These are phyloP conservation scores for Agriopis aurantiaria DNA, from an alignment of 2,888 invertebrate species.

Conservation along the genomic window DNA sequence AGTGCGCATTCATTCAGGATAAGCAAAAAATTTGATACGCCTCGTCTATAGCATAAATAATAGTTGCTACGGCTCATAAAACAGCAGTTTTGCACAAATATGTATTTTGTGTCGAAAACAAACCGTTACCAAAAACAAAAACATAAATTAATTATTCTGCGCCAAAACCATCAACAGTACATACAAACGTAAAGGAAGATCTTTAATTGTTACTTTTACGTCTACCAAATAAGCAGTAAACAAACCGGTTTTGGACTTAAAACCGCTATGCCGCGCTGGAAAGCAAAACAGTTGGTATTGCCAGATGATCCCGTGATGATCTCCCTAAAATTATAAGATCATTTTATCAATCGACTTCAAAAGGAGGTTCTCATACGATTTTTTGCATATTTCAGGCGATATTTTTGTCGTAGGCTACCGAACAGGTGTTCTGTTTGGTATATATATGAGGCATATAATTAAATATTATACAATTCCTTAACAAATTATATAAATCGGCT, in stretches of 20 bases:
- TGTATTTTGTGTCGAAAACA: conserved; percentile 33
- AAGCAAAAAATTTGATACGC: background rate
- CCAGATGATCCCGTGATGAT: conserved; percentile 1
- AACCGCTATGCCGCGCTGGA: conserved; percentile 43
- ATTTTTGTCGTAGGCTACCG: no score
- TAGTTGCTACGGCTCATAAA: conserved; percentile 2
- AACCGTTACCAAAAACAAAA: conserved; percentile 40
- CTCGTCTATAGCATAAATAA: background rate
- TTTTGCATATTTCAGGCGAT: no score
- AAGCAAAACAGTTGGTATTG: conserved; percentile 30
- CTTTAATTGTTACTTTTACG: conserved; percentile 56
- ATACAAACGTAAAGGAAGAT: conserved; percentile 50
- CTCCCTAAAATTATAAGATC: background rate
- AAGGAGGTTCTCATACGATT: no score
- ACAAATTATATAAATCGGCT: no score
- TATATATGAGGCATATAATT: no score
- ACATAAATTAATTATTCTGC: conserved; percentile 28
- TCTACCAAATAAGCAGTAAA: conserved; percentile 53
- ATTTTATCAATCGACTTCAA: background rate
- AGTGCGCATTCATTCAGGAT: no score
- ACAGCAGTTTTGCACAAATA: background rate
- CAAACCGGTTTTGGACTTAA: conserved; percentile 54
- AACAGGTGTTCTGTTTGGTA: no score
- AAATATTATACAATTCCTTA: no score
- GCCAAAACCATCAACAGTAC: conserved; percentile 15